Base-by-base conservation (phyloP, 1,140 invertebrate species). In the Danaus plexippus region DNA sequence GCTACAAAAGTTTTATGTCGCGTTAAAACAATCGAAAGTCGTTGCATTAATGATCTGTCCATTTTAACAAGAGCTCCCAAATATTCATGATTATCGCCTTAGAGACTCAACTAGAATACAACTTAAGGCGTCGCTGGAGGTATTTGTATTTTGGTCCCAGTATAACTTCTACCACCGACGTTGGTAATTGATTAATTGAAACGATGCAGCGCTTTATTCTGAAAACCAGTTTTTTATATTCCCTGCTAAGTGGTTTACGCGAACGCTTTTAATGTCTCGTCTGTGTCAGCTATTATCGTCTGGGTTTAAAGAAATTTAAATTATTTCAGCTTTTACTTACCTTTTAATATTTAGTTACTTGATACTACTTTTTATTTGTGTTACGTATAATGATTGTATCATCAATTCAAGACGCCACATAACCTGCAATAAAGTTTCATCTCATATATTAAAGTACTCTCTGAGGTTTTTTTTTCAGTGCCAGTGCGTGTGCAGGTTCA, bases 131-230 rank as follows among this genome's bases (percentile, higher is more conserved):
- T 40, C 5, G 18, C 22, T 45, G 53, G 47, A 55, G 65, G 51
- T 66, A 54, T 60, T 49, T 32, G 43, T 69, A 60, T 60, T 60
- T 48, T 58, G 52, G 59, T 66, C 61, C 15, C 59, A 59, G 59
- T 65, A 71, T 67, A 71, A 55, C 57, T 59, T 69, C 65, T 66
- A 63, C 59, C 62, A 56, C 57, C 63, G 66, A 66, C 67, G 67
- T 62, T 63, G 67, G 67, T 72, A 75, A 72, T 70, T 75, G 69
- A 75, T 75, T 75, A 72, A 75, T 72, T 75, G 66, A 74, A 69
- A 63, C 65, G 63, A 62, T 66, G 66, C 69, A 71, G 63, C 60
- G 55, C 57, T 67, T 67, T 64, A 59, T 59, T 50, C 56, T 52
- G 44, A 56, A 61, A 54, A 54, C 47, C 47, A 54, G 52, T 60